These are phyloP conservation scores for Perodicticus potto DNA, from an alignment of 2,797 vertebrate genomes.

Conservation along the genomic window DNA sequence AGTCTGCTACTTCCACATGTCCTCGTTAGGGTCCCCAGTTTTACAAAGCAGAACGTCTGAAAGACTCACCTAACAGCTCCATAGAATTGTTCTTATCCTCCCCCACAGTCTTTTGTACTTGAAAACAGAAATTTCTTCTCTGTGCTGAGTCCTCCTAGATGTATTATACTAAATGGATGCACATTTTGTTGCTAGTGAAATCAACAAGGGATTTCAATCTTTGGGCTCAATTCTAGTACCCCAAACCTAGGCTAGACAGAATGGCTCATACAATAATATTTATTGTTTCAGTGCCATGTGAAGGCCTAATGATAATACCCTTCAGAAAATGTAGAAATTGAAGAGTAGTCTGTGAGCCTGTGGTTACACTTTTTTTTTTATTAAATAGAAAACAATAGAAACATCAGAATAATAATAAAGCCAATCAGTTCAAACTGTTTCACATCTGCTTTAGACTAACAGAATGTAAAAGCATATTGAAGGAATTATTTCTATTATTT, in stretches of 20 bases:
- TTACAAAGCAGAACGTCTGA: neutral
- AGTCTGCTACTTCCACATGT: neutral
- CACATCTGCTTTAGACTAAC: slow-evolving; percentile 7
- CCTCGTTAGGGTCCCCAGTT: neutral
- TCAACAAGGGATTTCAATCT: slow-evolving; percentile 21
- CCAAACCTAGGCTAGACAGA: neutral
- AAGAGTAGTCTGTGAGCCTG: neutral
- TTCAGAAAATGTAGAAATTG: slow-evolving; percentile 41
- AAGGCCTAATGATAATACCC: slow-evolving; percentile 16
- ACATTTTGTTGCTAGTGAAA: slow-evolving; percentile 31
- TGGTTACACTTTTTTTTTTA: slow-evolving; percentile 35
- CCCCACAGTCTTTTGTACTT: neutral
- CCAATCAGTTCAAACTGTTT: neutral
- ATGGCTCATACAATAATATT: slow-evolving; percentile 18
- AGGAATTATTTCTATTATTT: neutral
- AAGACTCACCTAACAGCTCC: neutral
- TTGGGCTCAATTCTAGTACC: neutral
- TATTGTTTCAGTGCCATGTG: slow-evolving; percentile 40
- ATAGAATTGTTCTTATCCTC: slow-evolving; percentile 21
- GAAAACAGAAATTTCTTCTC: slow-evolving; percentile 46
- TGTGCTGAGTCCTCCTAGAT: neutral
- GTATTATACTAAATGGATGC: neutral
- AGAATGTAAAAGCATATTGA: neutral
- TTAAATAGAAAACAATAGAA: slow-evolving; percentile 65
- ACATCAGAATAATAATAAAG: slow-evolving; percentile 48